A percentile compares a stretch with the other conserved stretches of the same genome.
These are phyloP conservation scores for Cebuella pygmaea DNA, from an alignment of 2,797 vertebrate genomes.

Conservation along the genomic window DNA sequence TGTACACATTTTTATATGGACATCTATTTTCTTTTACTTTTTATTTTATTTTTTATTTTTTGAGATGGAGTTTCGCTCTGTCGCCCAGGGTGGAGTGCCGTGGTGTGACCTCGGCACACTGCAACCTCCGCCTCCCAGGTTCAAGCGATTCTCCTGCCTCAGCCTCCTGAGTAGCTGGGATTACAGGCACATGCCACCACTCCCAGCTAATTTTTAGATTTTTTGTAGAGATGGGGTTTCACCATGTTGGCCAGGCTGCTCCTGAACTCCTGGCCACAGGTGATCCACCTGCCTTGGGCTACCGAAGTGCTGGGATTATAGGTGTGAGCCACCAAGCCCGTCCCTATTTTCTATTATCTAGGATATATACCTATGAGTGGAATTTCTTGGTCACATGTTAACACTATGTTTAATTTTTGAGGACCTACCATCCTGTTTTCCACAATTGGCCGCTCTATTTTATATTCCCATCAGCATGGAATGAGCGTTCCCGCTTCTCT, in stretches of 20 bases:
- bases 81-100: not conserved
- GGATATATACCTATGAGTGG: not conserved
- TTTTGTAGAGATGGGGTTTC: not conserved
- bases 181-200: not conserved
- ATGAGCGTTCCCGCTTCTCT: not conserved
- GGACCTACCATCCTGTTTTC: not conserved
- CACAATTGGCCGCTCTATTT: not conserved
- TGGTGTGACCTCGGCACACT: not conserved
- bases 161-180: not conserved
- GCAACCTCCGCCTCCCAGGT: not conserved
- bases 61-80: not conserved
- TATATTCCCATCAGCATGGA: not conserved
- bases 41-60: too few species aligned
- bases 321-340: accelerated
- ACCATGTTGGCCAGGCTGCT: not conserved
- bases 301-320: not conserved
- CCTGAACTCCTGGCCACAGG: not conserved
- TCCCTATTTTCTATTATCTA: not conserved
- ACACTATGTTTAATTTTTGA: not conserved
- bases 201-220: not conserved
- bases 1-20: not conserved
- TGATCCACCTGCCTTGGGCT: not conserved
- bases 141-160: not conserved
- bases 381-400: not conserved
- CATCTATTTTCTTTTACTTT: not conserved